Evolutionary conservation across 2,113 vertebrate genomes (phyloP), one percentile per base, ranked within the genome.

Genomic region (Martes martes): DNA sequence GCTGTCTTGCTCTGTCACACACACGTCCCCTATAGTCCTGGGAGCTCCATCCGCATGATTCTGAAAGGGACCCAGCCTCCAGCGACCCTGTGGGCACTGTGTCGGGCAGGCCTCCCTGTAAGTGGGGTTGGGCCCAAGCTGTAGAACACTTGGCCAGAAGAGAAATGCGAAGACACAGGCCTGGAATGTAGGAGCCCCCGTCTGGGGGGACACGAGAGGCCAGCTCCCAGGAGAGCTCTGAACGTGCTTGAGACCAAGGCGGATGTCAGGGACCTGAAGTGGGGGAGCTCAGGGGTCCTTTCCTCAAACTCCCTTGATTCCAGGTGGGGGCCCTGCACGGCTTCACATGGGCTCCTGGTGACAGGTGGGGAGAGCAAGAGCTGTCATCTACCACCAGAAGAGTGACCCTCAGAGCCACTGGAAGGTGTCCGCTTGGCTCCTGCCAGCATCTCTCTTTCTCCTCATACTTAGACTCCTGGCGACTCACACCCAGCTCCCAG

Each of bases 241-340:
- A 52, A 14, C 0, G 6, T 11, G 21, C 11, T 0, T 7, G 31
- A 79, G 19, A 36, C 63, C 18, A 31, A 0, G 0, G 4, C 7
- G 8, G 31, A 2, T 4, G 2, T 11, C 5, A 6, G 16, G 61
- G 21, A 26, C 13, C 1, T 1, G 7, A 2, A 6, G 42, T 1
- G 50, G 78, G 14, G 81, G 11, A 7, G 4, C 42, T 21, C 23
- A 31, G 21, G 21, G 24, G 7, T 31, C 5, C 21, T 69, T 55
- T 39, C 10, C 13, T 50, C 5, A 8, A 50, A 4, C 4, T 16
- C 7, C 18, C 24, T 21, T 78, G n/a, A 67, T 55, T 39, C 45
- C 57, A 74, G 50, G 47, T 89, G 33, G 19, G 63, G 31, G 9
- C 24, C 26, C 71, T 24, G 6, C 11, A 39, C 2, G 7, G 31